These are phyloP conservation scores for Callitettix versicolor DNA, from an alignment of 1,140 invertebrate genomes.

Conservation along the genomic window DNA sequence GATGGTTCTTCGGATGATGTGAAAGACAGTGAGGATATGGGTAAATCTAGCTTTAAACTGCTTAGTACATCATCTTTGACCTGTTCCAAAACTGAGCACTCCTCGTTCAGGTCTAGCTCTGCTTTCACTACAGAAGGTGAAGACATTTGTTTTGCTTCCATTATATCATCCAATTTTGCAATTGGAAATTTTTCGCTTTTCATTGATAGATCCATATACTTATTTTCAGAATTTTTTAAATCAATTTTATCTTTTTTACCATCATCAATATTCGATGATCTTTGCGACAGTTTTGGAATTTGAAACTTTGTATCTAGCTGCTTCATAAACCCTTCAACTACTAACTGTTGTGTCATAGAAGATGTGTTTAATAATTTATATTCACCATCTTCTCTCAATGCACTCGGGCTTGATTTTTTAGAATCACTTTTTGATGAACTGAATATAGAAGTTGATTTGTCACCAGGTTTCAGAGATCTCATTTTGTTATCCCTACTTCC, in stretches of 20 bases:
- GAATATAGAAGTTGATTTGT: conserved; percentile 47
- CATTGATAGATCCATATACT: conserved; percentile 9
- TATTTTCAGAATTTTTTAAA: conserved; percentile 5
- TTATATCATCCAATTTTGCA: conserved; percentile 18
- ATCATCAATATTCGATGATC: conserved; percentile 24
- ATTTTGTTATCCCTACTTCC: conserved; percentile 40
- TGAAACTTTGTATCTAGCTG: conserved; percentile 74
- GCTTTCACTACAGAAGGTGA: neutral
- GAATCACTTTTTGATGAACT: conserved; percentile 44
- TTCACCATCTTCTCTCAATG: conserved; percentile 45
- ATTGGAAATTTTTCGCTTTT: conserved; percentile 15
- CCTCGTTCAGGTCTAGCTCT: neutral
- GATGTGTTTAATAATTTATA: conserved; percentile 41
- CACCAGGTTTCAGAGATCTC: conserved; percentile 38
- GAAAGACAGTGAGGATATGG: conserved; percentile 20
- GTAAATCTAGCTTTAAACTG: conserved; percentile 25
- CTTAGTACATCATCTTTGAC: conserved; percentile 22
- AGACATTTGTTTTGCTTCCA: conserved; percentile 8
- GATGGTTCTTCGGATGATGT: conserved; percentile 11
- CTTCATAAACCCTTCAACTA: conserved; percentile 64
- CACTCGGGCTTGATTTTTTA: conserved; percentile 51
- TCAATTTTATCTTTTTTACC: conserved; percentile 14
- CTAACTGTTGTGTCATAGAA: conserved; percentile 38
- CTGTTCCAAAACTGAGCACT: neutral
- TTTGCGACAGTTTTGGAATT: conserved; percentile 66